Evolutionary conservation across 2,888 invertebrate genomes (phyloP).

Genomic region (Erebia epiphron): DNA sequence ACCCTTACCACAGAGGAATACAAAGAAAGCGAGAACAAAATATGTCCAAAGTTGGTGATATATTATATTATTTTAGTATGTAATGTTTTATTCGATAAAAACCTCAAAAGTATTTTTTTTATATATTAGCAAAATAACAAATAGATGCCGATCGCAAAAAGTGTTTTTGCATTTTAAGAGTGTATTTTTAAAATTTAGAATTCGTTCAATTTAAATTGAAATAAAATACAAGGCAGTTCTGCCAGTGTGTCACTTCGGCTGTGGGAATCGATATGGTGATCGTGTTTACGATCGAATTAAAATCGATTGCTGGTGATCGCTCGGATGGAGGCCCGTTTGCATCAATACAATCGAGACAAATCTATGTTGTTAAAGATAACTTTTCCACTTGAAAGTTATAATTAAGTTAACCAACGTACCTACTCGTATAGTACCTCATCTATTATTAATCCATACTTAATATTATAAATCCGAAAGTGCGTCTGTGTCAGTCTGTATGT

Average conservation of each 20-base stretch:
- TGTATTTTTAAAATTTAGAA: conserved; percentile 37
- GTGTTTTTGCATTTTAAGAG: conserved; percentile 3
- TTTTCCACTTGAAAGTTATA: neutral
- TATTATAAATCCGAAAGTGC: too few relatives aligned
- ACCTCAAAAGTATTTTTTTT: neutral
- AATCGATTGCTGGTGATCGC: conserved; percentile 66
- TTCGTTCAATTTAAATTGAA: conserved; percentile 44
- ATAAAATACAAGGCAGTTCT: conserved; percentile 40
- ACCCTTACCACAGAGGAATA: too few relatives aligned
- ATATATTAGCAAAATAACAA: conserved; percentile 9
- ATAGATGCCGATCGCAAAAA: neutral
- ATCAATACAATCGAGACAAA: conserved; percentile 28
- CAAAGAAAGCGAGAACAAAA: too few relatives aligned
- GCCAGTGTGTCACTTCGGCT: conserved; percentile 52
- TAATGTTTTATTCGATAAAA: too few relatives aligned
- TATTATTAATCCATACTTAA: too few relatives aligned
- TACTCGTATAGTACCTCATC: neutral
- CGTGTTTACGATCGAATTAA: conserved; percentile 75
- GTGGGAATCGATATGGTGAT: conserved; percentile 66
- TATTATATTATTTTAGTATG: too few relatives aligned
- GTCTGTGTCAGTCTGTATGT: too few relatives aligned
- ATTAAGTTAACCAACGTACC: neutral
- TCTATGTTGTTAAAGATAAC: neutral
- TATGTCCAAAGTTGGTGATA: too few relatives aligned
- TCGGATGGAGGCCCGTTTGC: conserved; percentile 37